Evolutionary conservation across 2,888 invertebrate species (phyloP).

Genomic region (Agrypnus murinus): DNA sequence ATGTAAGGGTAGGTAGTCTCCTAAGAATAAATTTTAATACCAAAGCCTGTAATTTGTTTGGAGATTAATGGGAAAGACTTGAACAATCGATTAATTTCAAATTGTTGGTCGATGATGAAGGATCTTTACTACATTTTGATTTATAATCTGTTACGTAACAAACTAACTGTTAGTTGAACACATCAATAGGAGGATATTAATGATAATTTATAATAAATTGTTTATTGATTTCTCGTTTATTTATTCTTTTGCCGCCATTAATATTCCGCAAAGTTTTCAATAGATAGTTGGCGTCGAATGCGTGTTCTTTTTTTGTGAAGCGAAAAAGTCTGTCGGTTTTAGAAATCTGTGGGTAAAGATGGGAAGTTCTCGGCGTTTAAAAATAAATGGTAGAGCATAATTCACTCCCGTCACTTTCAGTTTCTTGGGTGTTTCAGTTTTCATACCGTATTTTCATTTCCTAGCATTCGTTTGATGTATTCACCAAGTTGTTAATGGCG

Average conservation of each 20-base stretch:
- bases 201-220: too few relatives aligned
- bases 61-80: slow-evolving; percentile 1
- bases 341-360: not conserved
- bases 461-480: slow-evolving; percentile 17
- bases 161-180: too few relatives aligned
- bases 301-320: too few relatives aligned
- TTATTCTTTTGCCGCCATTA: too few relatives aligned
- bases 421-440: slow-evolving; percentile 11
- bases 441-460: slow-evolving; percentile 10
- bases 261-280: too few relatives aligned
- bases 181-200: too few relatives aligned
- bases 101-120: not conserved
- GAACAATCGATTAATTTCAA: slow-evolving; percentile 18
- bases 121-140: too few relatives aligned
- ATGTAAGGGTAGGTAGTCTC: not conserved
- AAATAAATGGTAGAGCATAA: slow-evolving; percentile 2
- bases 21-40: slow-evolving; percentile 10
- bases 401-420: slow-evolving; percentile 5
- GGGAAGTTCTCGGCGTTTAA: not conserved
- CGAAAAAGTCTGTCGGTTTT: not conserved
- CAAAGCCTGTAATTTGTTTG: not conserved
- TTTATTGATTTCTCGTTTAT: too few relatives aligned
- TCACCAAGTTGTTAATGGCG: slow-evolving; percentile 33
- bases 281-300: too few relatives aligned
- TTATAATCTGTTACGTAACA: too few relatives aligned